Evolutionary conservation across 2,888 invertebrate species (phyloP), one percentile per base, ranked within the genome.

Genomic region (Eupithecia abbreviata): DNA sequence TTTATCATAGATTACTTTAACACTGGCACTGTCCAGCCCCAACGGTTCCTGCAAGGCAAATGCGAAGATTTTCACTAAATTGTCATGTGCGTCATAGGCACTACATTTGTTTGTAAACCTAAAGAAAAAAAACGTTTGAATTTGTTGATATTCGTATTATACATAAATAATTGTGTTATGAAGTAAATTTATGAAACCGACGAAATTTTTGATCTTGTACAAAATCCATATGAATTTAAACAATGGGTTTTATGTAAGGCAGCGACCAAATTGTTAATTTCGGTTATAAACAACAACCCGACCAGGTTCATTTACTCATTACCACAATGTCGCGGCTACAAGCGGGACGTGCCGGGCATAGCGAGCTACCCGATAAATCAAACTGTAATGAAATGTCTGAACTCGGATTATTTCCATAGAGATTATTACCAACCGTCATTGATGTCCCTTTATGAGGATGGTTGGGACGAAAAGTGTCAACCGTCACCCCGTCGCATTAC

Each of bases 361-460:
- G 85, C 84, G 85, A 88, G 86, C 86, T 86, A 83, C 84, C 84
- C 89, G 84, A 92, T 92, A 92, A 92, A 92, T 93, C 91, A 92
- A 91, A 92, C 88, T 91, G 91, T 92, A 92, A 93, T 92, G 92
- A 91, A 93, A 92, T 87, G 92, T 92, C 90, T 85, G 82, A 87
- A 86, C 88, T 87, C 83, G 86, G n/a, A 62, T 62, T 30, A 62
- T 62, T 62, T 62, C 62, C 30, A 10, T 62, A 30, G 10, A n/a
- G 30, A 62, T 62, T 18, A 62, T 30, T 62, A 30, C 30, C 62
- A 62, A 62, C 30, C 62, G 12, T 62, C 12, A 62, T 12, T 30
- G 4, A 12, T 10, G 62, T 62, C 4, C 4, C 2, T 12, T 12
- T 12, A 12, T 30, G 62, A 4, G 58, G 58, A 58, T 18, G 18